phyloP scores from a whole-genome alignment of 2,888 invertebrate genomes.

The Phaonia tiefii region DNA sequence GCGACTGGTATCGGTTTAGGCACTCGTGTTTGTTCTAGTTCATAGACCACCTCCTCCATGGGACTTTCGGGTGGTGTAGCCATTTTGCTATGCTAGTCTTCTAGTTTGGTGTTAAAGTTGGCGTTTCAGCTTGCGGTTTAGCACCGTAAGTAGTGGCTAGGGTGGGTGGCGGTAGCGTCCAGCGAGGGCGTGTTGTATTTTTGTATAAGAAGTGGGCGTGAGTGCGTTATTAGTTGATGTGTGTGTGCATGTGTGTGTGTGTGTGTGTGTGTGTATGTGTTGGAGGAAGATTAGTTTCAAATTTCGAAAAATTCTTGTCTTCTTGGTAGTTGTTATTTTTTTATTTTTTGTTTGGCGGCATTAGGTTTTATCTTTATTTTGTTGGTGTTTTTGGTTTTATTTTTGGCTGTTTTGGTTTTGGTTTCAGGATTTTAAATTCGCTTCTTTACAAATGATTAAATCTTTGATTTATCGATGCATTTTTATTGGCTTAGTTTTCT shows the following conservation, averaged over 20 bases:
- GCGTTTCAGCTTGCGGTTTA: constrained; percentile 6
- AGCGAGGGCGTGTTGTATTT: background rate
- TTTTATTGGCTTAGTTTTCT: constrained; percentile 31
- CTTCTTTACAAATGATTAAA: constrained; percentile 39
- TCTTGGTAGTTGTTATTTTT: constrained; percentile 16
- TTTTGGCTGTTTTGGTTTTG: constrained; percentile 16
- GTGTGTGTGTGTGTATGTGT: background rate
- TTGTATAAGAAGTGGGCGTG: too few relatives aligned
- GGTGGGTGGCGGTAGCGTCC: background rate
- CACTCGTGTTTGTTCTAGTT: constrained; percentile 88
- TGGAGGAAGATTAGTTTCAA: constrained; percentile 28
- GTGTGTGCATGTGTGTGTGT: constrained; percentile 6
- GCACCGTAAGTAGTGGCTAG: background rate
- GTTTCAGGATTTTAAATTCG: constrained; percentile 51
- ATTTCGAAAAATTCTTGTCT: constrained; percentile 3
- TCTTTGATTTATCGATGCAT: constrained; percentile 46
- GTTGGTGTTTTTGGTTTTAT: background rate
- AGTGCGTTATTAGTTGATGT: constrained; percentile 1
- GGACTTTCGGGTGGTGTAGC: constrained; percentile 93
- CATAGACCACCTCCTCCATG: constrained; percentile 92
- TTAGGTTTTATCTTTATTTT: constrained; percentile 2
- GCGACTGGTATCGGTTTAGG: constrained; percentile 93
- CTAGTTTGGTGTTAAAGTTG: constrained; percentile 14
- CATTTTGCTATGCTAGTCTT: constrained; percentile 81
- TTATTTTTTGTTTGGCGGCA: background rate